Percentiles rank a stretch among this genome's conserved stretches.
phyloP scores from a whole-genome alignment of 2,113 vertebrate species.

The Aptenodytes patagonicus region DNA sequence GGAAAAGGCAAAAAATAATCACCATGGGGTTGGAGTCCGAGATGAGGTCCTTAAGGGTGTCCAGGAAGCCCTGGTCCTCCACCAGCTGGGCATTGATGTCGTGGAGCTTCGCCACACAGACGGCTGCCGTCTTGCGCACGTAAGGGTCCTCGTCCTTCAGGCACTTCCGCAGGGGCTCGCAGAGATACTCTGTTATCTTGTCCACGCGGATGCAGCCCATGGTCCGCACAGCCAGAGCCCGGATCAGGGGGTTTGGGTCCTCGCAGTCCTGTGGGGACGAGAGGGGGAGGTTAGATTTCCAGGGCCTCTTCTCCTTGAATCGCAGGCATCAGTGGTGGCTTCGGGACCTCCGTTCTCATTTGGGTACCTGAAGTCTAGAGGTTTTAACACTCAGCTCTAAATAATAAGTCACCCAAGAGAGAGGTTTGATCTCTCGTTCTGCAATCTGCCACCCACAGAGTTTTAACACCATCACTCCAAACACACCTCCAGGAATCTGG shows the following conservation, averaged over 20 bases:
- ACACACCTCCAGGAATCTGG: neutral
- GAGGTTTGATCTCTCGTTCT: neutral
- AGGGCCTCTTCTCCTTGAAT: too few relatives aligned
- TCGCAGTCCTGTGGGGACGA: conserved; percentile 85
- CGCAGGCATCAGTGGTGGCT: too few relatives aligned
- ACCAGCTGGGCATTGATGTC: conserved; percentile 97
- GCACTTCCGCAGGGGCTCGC: conserved; percentile 94
- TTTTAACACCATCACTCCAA: neutral
- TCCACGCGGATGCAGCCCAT: conserved; percentile 99
- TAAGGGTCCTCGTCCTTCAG: conserved; percentile 98
- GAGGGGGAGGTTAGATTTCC: fast-evolving
- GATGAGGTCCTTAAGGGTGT: conserved; percentile 97
- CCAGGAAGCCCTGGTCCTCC: conserved; percentile 97
- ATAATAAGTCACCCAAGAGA: neutral
- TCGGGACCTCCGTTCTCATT: fast-evolving
- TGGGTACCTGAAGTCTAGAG: neutral
- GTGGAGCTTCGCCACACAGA: conserved; percentile 96
- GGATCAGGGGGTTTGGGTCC: conserved; percentile 96
- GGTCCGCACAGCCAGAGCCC: conserved; percentile 93
- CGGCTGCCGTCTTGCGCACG: conserved; percentile 93
- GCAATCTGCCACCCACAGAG: neutral
- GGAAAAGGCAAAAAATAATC: neutral
- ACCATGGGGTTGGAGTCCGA: conserved; percentile 99
- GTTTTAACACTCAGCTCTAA: fast-evolving
- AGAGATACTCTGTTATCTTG: conserved; percentile 97